Base-by-base conservation (phyloP, 2,888 invertebrate genomes). In the Leptinotarsa rubiginosa region DNA sequence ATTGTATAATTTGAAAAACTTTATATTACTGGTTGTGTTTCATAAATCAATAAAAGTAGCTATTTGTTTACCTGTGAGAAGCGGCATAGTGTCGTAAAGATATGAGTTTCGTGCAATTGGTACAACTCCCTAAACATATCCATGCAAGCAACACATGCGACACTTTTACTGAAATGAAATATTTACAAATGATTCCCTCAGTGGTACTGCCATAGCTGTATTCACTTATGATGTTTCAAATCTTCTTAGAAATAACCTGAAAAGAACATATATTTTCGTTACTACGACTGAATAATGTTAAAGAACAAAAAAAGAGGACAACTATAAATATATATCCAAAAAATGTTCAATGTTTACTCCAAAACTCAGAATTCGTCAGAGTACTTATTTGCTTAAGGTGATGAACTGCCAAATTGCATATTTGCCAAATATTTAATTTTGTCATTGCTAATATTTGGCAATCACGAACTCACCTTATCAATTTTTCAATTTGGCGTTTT, bases 91-190 rank as follows among this genome's bases (percentile, higher is more conserved):
- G 68, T 77, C 50, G 73, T 73, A 71, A 65, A 75, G 70, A 79
- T 59, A 54, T 79, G 75, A 69, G 69, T 62, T 72, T 79, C 79
- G 72, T 79, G 79, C 79, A 79, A 77, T 64, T 72, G 73, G 71
- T 79, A 79, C 68, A 79, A 68, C 20, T 76, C 72, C 54, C 72
- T 76, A 70, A 79, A 77, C 70, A 77, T 69, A 70, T 79, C 79
- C 77, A 79, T 79, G 79, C 79, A 78, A 67, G 31, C 47, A 31
- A 70, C 79, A 76, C 77, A 76, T 77, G 70, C 72, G 72, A 72
- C 70, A 41, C 68, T 65, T 76, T 77, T 77, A 75, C 50, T 73
- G 22, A 67, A 75, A 15, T 31, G 62, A 64, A 20, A 75, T 78
- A 78, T 76, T 78, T 78, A 78, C 78, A 59, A 66, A 73, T 52